A percentile compares a stretch with the other conserved stretches of the same genome.
phyloP scores from a whole-genome alignment of 2,797 vertebrate genomes.

The Todus mexicanus region DNA sequence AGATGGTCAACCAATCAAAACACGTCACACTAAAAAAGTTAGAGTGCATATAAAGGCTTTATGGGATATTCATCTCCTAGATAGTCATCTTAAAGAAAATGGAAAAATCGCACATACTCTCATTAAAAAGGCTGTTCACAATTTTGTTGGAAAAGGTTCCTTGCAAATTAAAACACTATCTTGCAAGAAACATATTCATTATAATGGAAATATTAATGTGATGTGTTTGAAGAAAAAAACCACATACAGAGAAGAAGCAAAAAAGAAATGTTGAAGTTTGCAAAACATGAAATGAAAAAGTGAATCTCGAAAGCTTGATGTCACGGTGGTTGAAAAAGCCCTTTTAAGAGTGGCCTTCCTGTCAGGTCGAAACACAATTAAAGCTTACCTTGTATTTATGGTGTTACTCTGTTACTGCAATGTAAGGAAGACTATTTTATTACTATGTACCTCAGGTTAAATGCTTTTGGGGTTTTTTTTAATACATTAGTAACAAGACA shows the following conservation, averaged over 20 bases:
- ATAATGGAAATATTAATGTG: not conserved
- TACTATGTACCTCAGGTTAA: not conserved
- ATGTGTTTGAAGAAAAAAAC: not conserved
- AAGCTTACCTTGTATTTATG: not conserved
- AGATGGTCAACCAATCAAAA: constrained; percentile 15
- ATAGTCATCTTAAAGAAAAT: not conserved
- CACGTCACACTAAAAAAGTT: not conserved
- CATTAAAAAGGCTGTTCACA: not conserved
- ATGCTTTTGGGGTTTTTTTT: not conserved
- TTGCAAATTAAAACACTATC: not conserved
- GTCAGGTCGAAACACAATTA: not conserved
- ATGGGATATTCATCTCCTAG: not conserved
- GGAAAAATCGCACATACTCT: not conserved
- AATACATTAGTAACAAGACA: not conserved
- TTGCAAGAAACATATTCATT: not conserved
- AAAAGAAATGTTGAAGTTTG: not conserved
- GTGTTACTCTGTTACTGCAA: not conserved
- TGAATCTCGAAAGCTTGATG: not conserved
- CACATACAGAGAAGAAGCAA: not conserved
- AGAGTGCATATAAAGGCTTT: not conserved
- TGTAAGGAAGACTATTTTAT: not conserved
- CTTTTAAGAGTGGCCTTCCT: not conserved
- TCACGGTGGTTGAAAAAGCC: not conserved
- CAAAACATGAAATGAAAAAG: not conserved
- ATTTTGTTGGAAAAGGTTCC: not conserved